A percentile compares a stretch with the other conserved stretches of the same genome.
phyloP scores from a whole-genome alignment of 1,140 invertebrate species.

The Nixonia krombeini region DNA sequence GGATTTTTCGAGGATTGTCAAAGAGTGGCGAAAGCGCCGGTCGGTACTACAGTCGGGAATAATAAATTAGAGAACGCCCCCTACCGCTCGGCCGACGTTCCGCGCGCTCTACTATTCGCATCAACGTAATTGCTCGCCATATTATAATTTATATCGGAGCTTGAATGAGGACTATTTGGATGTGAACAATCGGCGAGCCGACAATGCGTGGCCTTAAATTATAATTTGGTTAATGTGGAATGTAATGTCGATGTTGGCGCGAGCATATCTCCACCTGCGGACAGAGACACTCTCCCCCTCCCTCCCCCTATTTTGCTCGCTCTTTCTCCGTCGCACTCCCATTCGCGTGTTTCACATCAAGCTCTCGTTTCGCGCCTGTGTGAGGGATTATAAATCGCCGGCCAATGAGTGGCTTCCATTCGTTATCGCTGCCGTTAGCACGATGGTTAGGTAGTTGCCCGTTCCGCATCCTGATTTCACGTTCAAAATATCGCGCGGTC shows the following conservation, averaged over 20 bases:
- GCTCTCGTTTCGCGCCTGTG: slow-evolving; percentile 33
- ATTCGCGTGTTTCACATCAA: too few relatives aligned
- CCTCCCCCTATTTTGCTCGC: slow-evolving; percentile 32
- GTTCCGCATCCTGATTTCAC: slow-evolving; percentile 45
- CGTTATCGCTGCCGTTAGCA: slow-evolving; percentile 61
- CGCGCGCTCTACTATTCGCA: slow-evolving; percentile 52
- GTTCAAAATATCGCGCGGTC: slow-evolving; percentile 49
- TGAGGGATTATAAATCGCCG: slow-evolving; percentile 67
- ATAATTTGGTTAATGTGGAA: slow-evolving; percentile 72
- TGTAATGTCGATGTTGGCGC: slow-evolving; percentile 68
- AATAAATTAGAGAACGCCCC: slow-evolving; percentile 20
- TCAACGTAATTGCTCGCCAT: slow-evolving; percentile 59
- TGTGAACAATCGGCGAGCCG: slow-evolving; percentile 66
- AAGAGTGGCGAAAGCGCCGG: slow-evolving; percentile 34
- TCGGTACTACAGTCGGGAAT: slow-evolving; percentile 48
- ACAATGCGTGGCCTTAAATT: slow-evolving; percentile 70
- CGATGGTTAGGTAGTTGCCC: slow-evolving; percentile 46
- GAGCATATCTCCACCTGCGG: slow-evolving; percentile 55
- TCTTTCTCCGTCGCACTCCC: slow-evolving; percentile 41
- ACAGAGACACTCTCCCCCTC: slow-evolving; percentile 45
- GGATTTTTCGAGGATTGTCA: slow-evolving; percentile 44
- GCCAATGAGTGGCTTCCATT: slow-evolving; percentile 68
- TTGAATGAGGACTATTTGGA: slow-evolving; percentile 63
- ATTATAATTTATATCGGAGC: slow-evolving; percentile 66
- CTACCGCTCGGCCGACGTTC: slow-evolving; percentile 12